A percentile compares a stretch with the other conserved stretches of the same genome.
These are phyloP conservation scores for Anthopleura xanthogrammica DNA, from an alignment of 92 coral and sea anemone genomes.

Conservation along the genomic window DNA sequence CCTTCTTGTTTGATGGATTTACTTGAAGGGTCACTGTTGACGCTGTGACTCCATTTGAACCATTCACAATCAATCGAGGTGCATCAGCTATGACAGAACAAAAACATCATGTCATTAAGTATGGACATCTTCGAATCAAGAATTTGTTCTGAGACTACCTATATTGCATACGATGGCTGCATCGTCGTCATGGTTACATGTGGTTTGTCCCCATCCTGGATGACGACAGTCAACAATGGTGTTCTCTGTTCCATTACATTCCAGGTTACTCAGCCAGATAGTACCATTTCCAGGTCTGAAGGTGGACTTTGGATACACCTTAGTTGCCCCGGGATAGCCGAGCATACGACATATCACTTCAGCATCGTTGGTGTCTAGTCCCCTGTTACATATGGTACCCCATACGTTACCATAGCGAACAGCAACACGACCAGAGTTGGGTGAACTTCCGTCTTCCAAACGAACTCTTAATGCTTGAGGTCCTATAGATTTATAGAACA, in stretches of 20 bases:
- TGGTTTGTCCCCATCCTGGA: conserved; percentile 18
- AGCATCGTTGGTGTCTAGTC: conserved; percentile 9
- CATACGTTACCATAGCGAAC: conserved; percentile 1
- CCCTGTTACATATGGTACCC: conserved; percentile 11
- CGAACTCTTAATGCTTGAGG: not conserved
- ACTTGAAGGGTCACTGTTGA: not conserved
- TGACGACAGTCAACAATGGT: conserved; percentile 13
- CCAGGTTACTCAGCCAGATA: conserved; percentile 14
- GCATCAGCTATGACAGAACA: not conserved
- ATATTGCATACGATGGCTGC: conserved; percentile 1
- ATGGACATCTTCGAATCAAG: not conserved
- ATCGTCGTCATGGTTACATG: conserved; percentile 18
- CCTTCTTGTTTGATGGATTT: not conserved
- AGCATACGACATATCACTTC: conserved; percentile 17
- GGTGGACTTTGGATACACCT: conserved; percentile 11
- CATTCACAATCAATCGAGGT: not conserved
- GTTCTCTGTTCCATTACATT: conserved; percentile 9
- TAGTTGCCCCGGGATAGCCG: conserved; percentile 8
- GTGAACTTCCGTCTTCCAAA: not conserved
- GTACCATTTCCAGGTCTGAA: conserved; percentile 8
- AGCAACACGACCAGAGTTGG: conserved; percentile 6
- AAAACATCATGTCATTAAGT: not conserved
- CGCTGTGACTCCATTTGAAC: not conserved
- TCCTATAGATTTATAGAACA: not conserved
- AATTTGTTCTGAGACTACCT: not conserved